These are phyloP conservation scores for Regulus satrapa DNA, from an alignment of 2,113 vertebrate species.

Conservation along the genomic window DNA sequence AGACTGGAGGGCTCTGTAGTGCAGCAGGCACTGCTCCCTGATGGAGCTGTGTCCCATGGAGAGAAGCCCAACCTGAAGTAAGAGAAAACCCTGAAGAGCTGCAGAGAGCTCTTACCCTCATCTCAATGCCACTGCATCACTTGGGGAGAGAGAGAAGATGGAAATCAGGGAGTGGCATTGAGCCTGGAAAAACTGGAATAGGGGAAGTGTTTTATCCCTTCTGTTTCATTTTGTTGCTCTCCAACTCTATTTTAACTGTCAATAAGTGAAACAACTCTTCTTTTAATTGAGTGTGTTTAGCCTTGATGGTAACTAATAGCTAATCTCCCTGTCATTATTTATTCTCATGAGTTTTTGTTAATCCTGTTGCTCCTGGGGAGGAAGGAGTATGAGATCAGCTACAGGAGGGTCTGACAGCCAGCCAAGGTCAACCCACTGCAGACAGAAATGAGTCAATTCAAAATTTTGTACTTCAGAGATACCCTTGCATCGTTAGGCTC, in stretches of 20 bases:
- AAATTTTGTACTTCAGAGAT: rapidly evolving
- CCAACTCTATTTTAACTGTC: neutral
- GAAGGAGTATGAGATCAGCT: rapidly evolving
- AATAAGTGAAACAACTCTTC: neutral
- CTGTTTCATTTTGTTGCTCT: neutral
- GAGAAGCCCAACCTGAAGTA: rapidly evolving
- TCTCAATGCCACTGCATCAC: rapidly evolving
- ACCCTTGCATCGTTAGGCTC: rapidly evolving
- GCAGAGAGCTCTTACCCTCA: no score
- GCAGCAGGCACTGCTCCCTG: no score
- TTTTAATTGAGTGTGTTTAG: neutral
- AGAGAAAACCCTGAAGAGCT: neutral
- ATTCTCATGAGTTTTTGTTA: rapidly evolving
- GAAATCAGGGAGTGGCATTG: neutral
- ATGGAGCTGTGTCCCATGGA: rapidly evolving
- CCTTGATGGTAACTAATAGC: neutral
- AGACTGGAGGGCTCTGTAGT: neutral
- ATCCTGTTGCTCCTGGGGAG: neutral
- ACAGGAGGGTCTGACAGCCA: neutral
- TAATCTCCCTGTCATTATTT: neutral
- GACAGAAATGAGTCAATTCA: neutral
- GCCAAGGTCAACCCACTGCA: no score
- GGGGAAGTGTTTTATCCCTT: rapidly evolving
- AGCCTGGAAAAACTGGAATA: neutral
- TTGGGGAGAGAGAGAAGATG: rapidly evolving